Conservation (phyloP, 2,113 vertebrate species). For the Rhea pennata region DNA sequence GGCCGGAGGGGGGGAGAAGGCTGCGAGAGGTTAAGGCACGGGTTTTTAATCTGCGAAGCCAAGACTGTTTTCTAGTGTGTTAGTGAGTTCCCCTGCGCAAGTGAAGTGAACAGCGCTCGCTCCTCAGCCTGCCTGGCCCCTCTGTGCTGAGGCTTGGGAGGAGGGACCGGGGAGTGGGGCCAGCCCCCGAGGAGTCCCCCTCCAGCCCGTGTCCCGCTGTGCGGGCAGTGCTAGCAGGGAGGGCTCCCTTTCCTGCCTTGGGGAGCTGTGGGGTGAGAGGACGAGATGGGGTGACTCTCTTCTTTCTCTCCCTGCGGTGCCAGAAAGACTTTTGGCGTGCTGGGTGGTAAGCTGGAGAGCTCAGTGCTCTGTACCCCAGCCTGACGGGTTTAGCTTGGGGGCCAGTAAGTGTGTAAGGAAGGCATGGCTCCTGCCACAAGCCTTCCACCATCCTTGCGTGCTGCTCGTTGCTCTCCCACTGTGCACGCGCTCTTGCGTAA, state of each 20-base stretch:
- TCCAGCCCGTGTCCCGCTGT: fast-evolving
- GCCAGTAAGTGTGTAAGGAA: fast-evolving
- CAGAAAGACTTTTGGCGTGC: background rate
- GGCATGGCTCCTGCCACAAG: background rate
- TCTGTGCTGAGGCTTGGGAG: fast-evolving
- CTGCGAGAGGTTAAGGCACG: no score
- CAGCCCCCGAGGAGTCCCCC: background rate
- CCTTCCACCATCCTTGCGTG: background rate
- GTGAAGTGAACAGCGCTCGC: background rate
- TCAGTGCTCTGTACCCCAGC: background rate
- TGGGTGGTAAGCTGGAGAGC: background rate
- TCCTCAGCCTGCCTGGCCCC: fast-evolving
- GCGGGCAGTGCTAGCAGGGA: background rate
- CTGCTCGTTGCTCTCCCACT: background rate
- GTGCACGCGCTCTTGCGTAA: background rate
- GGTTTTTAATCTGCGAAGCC: background rate
- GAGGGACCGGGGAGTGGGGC: background rate
- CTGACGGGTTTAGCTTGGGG: background rate
- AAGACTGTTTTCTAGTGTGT: background rate
- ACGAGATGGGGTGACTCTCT: background rate
- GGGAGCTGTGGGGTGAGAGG: fast-evolving
- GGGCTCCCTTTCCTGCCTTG: background rate
- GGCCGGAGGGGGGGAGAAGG: background rate
- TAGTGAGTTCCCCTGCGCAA: background rate
- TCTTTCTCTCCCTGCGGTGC: background rate